Percentiles rank a stretch among this genome's conserved stretches.
These are phyloP conservation scores for Terrapene triunguis DNA, from an alignment of 2,113 vertebrate species.

Conservation along the genomic window DNA sequence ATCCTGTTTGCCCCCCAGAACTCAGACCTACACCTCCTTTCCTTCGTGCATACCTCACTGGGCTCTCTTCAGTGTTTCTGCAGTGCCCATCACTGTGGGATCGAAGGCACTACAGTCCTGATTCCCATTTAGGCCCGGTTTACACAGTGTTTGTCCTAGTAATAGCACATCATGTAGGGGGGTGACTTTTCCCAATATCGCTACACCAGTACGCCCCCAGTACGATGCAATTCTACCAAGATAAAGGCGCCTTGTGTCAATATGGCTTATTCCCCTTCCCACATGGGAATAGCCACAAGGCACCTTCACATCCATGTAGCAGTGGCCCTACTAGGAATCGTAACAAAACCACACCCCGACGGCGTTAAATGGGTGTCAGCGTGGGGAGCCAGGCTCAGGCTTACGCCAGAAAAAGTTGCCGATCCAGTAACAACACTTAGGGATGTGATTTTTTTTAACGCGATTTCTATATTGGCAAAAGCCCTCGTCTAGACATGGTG, in stretches of 20 bases:
- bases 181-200: no score
- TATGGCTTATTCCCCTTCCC: background rate
- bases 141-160: no score
- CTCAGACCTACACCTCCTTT: background rate
- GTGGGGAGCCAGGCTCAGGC: background rate
- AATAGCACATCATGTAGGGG: background rate
- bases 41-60: background rate
- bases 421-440: background rate
- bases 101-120: no score
- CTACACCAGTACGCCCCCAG: no score
- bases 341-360: background rate
- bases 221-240: no score
- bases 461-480: background rate
- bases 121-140: background rate
- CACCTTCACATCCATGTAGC: background rate
- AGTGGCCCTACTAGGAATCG: background rate
- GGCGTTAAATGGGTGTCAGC: no score
- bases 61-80: background rate
- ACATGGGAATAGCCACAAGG: no score
- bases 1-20: background rate
- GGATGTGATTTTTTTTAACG: background rate
- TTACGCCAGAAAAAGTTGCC: background rate
- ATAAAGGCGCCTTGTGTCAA: no score
- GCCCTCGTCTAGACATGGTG: background rate
- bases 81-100: background rate